Percentiles rank a stretch among this genome's conserved stretches.
These are phyloP conservation scores for Sterna hirundo DNA, from an alignment of 2,113 vertebrate genomes.

Conservation along the genomic window DNA sequence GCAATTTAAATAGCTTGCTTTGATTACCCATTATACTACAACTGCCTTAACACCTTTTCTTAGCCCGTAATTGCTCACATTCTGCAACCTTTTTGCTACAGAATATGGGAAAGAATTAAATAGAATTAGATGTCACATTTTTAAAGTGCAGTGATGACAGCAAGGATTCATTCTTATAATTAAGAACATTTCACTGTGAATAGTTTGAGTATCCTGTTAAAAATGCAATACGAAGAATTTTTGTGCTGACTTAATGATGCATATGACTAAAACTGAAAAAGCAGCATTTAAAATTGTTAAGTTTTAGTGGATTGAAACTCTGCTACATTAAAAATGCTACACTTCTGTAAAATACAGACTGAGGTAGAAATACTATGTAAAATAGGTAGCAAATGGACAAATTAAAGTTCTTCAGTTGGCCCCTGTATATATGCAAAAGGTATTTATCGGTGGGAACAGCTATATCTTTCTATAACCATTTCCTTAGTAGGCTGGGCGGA, in stretches of 20 bases:
- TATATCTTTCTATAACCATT: not conserved
- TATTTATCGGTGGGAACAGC: not conserved
- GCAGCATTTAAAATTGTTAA: not conserved
- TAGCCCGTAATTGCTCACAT: not conserved
- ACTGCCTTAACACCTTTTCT: not conserved
- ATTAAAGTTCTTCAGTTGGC: not conserved
- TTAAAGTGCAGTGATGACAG: not conserved
- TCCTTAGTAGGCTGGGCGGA: not conserved
- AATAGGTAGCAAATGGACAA: not conserved
- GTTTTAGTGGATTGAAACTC: not conserved
- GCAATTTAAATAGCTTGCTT: not conserved
- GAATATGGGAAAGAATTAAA: not conserved
- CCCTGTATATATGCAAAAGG: not conserved
- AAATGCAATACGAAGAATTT: not conserved
- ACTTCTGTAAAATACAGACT: not conserved
- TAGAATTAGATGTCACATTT: not conserved
- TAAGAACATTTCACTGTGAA: not conserved
- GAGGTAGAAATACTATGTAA: not conserved
- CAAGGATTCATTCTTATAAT: not conserved
- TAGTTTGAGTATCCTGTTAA: not conserved
- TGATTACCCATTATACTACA: not conserved
- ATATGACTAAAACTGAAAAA: not conserved
- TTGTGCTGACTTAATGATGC: not conserved
- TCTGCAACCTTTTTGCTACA: not conserved
- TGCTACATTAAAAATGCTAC: not conserved